Base-by-base conservation (phyloP, 1,140 invertebrate genomes). In the Periplaneta americana region DNA sequence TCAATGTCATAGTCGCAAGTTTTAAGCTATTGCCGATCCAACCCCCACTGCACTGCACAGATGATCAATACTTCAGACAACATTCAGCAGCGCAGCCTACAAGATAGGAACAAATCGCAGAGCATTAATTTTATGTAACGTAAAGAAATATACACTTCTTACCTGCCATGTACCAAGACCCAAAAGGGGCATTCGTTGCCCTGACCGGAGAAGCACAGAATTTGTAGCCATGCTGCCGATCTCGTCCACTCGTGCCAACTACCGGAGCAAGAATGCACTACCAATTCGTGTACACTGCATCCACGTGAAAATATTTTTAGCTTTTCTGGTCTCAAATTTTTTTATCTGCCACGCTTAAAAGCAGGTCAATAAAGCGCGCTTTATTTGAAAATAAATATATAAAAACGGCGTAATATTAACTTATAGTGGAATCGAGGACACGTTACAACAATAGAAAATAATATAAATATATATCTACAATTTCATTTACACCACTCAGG, bases 131-230 rank as follows among this genome's bases (percentile, higher is more conserved):
- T 5, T 3, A 28, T 2, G 4, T 28, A n/a, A 66, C 22, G 8
- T 2, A 66, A 66, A 66, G 22, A 31, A 36, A 22, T n/a, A 6
- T 1, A 18, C 11, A n/a, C 17, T 18, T 77, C 75, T 77, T 77
- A 77, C 75, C 75, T 77, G 75, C 75, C 75, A 77, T 6, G 75
- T 77, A 5, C 75, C 75, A 34, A 77, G 75, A 6, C 75, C 75
- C 32, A 77, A 22, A 34, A 77, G 75, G 35, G 75, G 75, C 75
- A 77, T 77, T 22, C 75, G 31, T 34, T 77, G 75, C 15, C 75
- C 75, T 10, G 75, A 77, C 15, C 33, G 8, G 17, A 77, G 35
- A 22, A 77, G 17, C 31, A 77, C 75, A 4, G 75, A 77, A 28
- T 77, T 34, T 22, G 33, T 77, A 66, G 48, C 75, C 33, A 34